Evolutionary conservation across 2,797 vertebrate genomes (phyloP).

Genomic region (Mormyrops attenuatus): DNA sequence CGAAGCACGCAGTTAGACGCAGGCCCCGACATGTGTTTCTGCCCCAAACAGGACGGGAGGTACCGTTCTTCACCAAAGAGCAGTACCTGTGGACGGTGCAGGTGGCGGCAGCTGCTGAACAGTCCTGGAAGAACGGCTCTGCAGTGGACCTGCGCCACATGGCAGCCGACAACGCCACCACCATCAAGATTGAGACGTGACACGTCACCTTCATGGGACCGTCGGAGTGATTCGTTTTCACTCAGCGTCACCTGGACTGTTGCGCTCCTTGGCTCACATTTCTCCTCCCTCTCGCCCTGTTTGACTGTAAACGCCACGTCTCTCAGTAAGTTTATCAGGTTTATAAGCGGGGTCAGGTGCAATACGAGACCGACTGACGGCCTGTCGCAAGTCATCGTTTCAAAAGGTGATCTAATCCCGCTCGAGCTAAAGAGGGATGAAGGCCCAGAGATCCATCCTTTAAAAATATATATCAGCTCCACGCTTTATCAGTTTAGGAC

Average conservation of each 20-base stretch:
- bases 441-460: not conserved
- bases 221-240: not conserved
- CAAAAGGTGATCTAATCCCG: not conserved
- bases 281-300: not conserved
- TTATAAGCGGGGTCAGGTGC: not conserved
- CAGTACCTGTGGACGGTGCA: slow-evolving; percentile 34
- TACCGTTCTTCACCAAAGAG: slow-evolving; percentile 42
- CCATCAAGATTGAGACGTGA: slow-evolving; percentile 44
- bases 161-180: fast-evolving
- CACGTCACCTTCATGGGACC: not conserved
- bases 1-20: not conserved
- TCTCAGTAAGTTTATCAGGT: not conserved
- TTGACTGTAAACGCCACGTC: not conserved
- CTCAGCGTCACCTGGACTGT: not conserved
- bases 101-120: slow-evolving; percentile 33
- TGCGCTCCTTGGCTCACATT: not conserved
- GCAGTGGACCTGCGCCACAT: slow-evolving; percentile 29
- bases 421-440: not conserved
- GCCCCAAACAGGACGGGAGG: slow-evolving; percentile 42
- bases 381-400: not conserved
- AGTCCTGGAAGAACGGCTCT: slow-evolving; percentile 36
- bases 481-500: not conserved
- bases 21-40: not conserved
- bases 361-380: not conserved
- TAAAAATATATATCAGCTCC: not conserved